Evolutionary conservation across 2,113 vertebrate genomes (phyloP), one percentile per base, ranked within the genome.

Genomic region (Heliornis fulica): DNA sequence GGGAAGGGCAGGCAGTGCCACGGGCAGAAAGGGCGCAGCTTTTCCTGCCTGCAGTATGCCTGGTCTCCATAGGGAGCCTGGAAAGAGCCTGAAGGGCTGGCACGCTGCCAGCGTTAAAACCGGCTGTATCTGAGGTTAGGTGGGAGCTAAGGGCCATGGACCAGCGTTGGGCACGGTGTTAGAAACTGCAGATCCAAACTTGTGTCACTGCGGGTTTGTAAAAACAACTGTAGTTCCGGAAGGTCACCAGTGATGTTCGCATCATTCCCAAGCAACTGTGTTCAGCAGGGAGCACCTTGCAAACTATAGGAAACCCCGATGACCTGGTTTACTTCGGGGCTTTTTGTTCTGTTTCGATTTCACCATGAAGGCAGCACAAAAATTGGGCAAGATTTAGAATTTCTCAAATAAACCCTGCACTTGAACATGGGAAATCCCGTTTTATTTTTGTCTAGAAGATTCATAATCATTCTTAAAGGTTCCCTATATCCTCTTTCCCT

Each of bases 1-100:
- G 88, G 94, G 92, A 71, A 94, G 96, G 93, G 92, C 40, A 50
- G 56, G 25, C 83, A 26, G 76, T 17, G 46, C 43, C 48, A 11
- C 21, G 5, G 56, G 43, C 68, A 82, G 56, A 77, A 68, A 1
- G 21, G 60, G 65, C 3, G 0, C 36, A 16, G 57, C 65, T 94
- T 78, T 94, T 91, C 74, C 78, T 88, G 90, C 66, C 40, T 53
- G 68, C n/a, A 7, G n/a, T 34, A 21, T 12, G 70, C 56, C 77
- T 66, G 38, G 81, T 38, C 54, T 86, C 59, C 60, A 10, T 1
- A 23, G 64, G 65, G 48, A 91, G 36, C 64, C 76, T 88, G 66
- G 36, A 40, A 77, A 66, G 69, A 82, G 53, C 60, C 60, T 10
- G 46, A 16, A 38, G 15, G 66, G 23, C 57, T 50, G 78, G 15